These are phyloP conservation scores for Scarus forsteni DNA, from an alignment of 2,797 vertebrate species.

Conservation along the genomic window DNA sequence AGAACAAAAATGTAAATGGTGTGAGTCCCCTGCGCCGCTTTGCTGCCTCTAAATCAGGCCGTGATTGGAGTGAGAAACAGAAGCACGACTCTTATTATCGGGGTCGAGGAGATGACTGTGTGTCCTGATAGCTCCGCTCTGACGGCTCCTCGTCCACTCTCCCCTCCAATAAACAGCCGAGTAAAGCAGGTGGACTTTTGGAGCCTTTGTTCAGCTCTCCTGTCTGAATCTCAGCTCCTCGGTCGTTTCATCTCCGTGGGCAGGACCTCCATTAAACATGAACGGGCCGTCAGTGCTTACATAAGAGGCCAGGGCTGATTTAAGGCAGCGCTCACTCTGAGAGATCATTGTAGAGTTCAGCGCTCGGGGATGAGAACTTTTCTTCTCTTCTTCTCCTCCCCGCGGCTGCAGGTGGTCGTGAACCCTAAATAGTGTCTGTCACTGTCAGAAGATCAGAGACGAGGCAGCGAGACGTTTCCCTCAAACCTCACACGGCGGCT, in stretches of 20 bases:
- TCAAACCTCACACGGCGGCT: background rate
- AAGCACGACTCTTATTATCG: conserved; percentile 57
- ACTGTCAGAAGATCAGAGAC: background rate
- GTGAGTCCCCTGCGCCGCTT: conserved; percentile 49
- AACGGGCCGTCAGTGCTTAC: conserved; percentile 33
- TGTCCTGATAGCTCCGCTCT: conserved; percentile 55
- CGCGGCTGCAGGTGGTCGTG: conserved; percentile 3
- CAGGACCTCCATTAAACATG: conserved; percentile 53
- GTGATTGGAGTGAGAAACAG: conserved; percentile 61
- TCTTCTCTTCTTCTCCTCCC: background rate
- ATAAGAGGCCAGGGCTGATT: conserved; percentile 22
- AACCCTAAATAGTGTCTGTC: background rate
- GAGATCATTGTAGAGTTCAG: conserved; percentile 9
- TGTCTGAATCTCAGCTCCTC: conserved; percentile 56
- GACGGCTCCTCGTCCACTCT: conserved; percentile 38
- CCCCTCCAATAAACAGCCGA: conserved; percentile 44
- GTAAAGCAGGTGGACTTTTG: conserved; percentile 53
- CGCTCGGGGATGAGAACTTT: conserved; percentile 8
- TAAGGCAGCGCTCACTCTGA: conserved; percentile 13
- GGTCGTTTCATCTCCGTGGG: conserved; percentile 39
- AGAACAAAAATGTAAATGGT: conserved; percentile 62
- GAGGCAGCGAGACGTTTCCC: background rate
- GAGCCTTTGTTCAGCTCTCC: conserved; percentile 24
- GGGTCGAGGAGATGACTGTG: conserved; percentile 17
- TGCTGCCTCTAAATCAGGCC: conserved; percentile 57